Evolutionary conservation across 2,113 vertebrate genomes (phyloP).

Genomic region (Microtus ochrogaster): DNA sequence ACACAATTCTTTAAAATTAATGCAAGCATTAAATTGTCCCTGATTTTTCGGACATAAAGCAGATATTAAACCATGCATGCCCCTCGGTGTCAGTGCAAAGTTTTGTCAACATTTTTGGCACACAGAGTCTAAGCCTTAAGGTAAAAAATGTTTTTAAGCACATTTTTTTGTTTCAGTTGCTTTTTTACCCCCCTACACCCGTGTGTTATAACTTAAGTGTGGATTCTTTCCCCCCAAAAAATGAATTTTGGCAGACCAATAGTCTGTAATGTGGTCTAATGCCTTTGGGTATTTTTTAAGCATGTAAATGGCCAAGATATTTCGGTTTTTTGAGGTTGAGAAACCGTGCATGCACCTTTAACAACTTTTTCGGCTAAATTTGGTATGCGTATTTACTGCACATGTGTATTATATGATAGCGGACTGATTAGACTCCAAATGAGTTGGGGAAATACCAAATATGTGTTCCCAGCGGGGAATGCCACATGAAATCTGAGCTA

Average conservation of each 20-base stretch:
- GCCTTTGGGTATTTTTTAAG: constrained; percentile 87
- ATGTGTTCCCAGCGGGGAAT: constrained; percentile 77
- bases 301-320: constrained; percentile 87
- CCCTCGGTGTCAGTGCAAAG: constrained; percentile 82
- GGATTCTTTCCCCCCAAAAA: constrained; percentile 70
- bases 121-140: constrained; percentile 77
- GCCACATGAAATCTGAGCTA: constrained; percentile 71
- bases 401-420: constrained; percentile 81
- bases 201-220: constrained; percentile 83
- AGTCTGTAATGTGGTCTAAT: constrained; percentile 86
- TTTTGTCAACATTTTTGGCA: constrained; percentile 86
- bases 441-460: constrained; percentile 85
- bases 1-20: constrained; percentile 85
- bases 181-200: constrained; percentile 72
- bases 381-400: constrained; percentile 87
- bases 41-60: constrained; percentile 77
- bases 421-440: constrained; percentile 83
- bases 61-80: constrained; percentile 85
- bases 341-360: constrained; percentile 84
- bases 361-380: constrained; percentile 85
- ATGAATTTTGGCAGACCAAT: constrained; percentile 85
- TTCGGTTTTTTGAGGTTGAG: constrained; percentile 87
- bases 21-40: constrained; percentile 86
- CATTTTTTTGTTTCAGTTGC: constrained; percentile 89
- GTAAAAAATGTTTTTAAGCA: constrained; percentile 83